Evolutionary conservation across 1,140 invertebrate species (phyloP).

Genomic region (Phocides pigmalion): DNA sequence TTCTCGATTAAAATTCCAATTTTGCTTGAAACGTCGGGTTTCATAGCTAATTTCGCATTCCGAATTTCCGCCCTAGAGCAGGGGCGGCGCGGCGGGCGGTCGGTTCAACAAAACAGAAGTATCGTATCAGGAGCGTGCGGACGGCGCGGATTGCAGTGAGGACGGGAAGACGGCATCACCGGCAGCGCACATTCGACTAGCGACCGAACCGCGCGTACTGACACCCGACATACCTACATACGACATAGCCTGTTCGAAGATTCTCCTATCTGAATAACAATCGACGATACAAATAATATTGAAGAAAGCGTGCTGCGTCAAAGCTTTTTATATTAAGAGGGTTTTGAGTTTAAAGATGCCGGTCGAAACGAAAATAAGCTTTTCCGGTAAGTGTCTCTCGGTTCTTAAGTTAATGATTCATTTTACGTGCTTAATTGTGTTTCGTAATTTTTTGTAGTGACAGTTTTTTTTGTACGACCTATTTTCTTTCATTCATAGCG

Average conservation of each 20-base stretch:
- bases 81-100: slow-evolving; percentile 41
- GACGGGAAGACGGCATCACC: slow-evolving; percentile 43
- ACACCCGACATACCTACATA: no score
- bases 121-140: slow-evolving; percentile 52
- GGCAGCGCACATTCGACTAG: slow-evolving; percentile 65
- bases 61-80: slow-evolving; percentile 31
- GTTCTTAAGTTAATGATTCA: slow-evolving; percentile 6
- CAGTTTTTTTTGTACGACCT: slow-evolving; percentile 11
- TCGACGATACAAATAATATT: not conserved
- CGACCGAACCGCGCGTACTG: slow-evolving; percentile 58
- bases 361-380: slow-evolving; percentile 79
- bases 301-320: not conserved
- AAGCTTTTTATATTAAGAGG: no score
- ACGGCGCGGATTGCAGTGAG: slow-evolving; percentile 38
- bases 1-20: slow-evolving; percentile 19
- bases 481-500: not conserved
- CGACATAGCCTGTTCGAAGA: slow-evolving; percentile 3
- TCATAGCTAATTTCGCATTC: slow-evolving; percentile 28
- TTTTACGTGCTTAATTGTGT: not conserved
- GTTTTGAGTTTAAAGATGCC: slow-evolving; percentile 58
- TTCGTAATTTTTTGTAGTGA: not conserved
- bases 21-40: slow-evolving; percentile 10
- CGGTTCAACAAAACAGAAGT: slow-evolving; percentile 58
- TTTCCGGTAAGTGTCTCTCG: slow-evolving; percentile 67
- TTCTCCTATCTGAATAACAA: not conserved